A percentile compares a stretch with the other conserved stretches of the same genome.
These are phyloP conservation scores for Apteryx mantelli DNA, from an alignment of 2,113 vertebrate species.

Conservation along the genomic window DNA sequence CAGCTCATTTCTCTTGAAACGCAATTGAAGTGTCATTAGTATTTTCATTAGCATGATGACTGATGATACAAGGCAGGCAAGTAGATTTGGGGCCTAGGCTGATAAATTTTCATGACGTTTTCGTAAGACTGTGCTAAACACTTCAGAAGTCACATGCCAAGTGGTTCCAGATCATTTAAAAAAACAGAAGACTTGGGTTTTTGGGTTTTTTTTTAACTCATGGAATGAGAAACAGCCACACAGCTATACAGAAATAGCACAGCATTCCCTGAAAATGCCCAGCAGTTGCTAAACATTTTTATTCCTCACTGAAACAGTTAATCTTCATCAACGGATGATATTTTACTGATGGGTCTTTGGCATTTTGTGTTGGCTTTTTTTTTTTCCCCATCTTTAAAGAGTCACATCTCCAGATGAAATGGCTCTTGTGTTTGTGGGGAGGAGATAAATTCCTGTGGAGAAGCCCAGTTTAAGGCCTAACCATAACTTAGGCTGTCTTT, in stretches of 20 bases:
- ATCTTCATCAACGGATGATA: slow-evolving; percentile 1
- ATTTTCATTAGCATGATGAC: slow-evolving; percentile 60
- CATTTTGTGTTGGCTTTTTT: not conserved
- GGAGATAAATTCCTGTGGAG: slow-evolving; percentile 8
- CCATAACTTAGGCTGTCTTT: not conserved
- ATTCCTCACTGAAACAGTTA: not conserved
- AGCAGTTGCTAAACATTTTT: not conserved
- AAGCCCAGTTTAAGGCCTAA: not conserved
- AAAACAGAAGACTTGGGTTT: not conserved
- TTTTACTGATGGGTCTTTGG: not conserved
- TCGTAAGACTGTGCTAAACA: slow-evolving; percentile 32
- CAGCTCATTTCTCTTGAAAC: slow-evolving; percentile 9
- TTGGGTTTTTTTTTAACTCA: not conserved
- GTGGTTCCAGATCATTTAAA: not conserved
- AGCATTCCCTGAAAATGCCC: slow-evolving; percentile 3
- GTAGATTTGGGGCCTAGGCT: slow-evolving; percentile 34
- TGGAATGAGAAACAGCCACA: slow-evolving; percentile 1
- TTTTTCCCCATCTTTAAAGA: not conserved
- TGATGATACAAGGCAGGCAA: slow-evolving; percentile 50
- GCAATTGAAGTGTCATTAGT: slow-evolving; percentile 41
- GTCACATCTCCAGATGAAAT: slow-evolving; percentile 11
- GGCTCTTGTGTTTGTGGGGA: not conserved
- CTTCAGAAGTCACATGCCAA: slow-evolving; percentile 36
- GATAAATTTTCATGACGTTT: slow-evolving; percentile 37
- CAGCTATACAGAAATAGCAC: not conserved